These are phyloP conservation scores for Iselma pallidipennis DNA, from an alignment of 2,888 invertebrate species.

Conservation along the genomic window DNA sequence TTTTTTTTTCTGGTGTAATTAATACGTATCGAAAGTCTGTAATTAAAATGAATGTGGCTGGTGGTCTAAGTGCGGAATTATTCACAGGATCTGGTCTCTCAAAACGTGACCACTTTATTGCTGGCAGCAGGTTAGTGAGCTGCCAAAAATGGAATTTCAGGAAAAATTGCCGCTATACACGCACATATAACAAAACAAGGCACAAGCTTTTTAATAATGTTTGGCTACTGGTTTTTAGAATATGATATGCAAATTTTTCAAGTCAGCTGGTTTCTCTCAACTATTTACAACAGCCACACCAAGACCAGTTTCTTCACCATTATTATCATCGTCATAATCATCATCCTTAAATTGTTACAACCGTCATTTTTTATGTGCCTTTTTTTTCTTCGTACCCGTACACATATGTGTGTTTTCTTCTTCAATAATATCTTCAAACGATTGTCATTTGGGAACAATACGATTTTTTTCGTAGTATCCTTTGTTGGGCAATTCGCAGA, in stretches of 20 bases:
- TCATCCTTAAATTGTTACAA: background rate
- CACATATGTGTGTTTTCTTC: conserved; percentile 4
- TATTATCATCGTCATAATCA: conserved; percentile 11
- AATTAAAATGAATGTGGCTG: conserved; percentile 19
- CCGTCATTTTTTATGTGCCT: background rate
- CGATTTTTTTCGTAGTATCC: background rate
- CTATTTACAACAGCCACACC: conserved; percentile 9
- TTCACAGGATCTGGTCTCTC: conserved; percentile 26
- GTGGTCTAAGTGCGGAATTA: conserved; percentile 16
- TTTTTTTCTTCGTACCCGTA: background rate
- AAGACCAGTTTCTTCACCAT: conserved; percentile 13
- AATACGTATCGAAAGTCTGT: background rate
- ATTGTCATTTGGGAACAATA: background rate
- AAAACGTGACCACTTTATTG: conserved; percentile 23
- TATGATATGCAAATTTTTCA: conserved; percentile 28
- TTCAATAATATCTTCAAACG: background rate
- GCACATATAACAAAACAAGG: conserved; percentile 15
- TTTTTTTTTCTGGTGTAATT: too few species aligned
- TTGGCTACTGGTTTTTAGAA: conserved; percentile 30
- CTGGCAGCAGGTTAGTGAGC: conserved; percentile 10
- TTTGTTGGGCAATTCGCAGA: conserved; percentile 8
- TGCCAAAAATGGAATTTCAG: conserved; percentile 29
- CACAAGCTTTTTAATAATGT: conserved; percentile 13
- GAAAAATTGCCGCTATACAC: conserved; percentile 27
- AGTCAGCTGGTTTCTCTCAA: conserved; percentile 17